phyloP scores from a whole-genome alignment of 2,113 vertebrate species.

The Arvicanthis niloticus region DNA sequence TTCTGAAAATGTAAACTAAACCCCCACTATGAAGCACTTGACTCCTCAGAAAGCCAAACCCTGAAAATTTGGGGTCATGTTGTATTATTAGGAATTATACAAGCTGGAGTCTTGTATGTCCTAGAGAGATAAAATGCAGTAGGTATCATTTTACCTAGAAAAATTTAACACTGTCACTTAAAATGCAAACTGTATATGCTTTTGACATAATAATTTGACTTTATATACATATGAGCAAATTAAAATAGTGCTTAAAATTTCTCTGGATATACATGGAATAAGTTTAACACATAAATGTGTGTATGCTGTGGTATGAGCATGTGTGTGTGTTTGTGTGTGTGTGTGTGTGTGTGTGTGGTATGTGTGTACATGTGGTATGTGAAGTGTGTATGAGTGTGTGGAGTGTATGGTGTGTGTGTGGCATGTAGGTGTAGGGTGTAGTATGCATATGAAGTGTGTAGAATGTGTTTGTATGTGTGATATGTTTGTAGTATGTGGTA shows the following conservation, averaged over 20 bases:
- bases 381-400: neutral
- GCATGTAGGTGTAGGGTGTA: neutral
- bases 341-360: neutral
- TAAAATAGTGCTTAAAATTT: neutral
- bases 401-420: neutral
- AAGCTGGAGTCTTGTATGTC: neutral
- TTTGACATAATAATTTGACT: constrained; percentile 3
- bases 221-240: neutral
- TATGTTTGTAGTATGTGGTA: neutral
- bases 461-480: neutral
- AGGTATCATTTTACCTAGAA: neutral
- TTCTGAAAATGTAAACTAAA: constrained; percentile 7
- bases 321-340: neutral
- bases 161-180: neutral
- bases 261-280: neutral
- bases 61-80: neutral
- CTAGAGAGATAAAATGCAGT: neutral
- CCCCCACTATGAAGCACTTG: neutral
- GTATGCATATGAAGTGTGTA: neutral
- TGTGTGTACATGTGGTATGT: neutral
- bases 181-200: neutral
- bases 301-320: neutral
- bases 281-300: neutral
- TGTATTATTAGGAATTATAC: neutral
- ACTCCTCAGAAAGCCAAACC: neutral